Percentiles rank a stretch among this genome's conserved stretches.
Conservation (phyloP, 2,113 vertebrate species). For the Pangasianodon hypophthalmus region DNA sequence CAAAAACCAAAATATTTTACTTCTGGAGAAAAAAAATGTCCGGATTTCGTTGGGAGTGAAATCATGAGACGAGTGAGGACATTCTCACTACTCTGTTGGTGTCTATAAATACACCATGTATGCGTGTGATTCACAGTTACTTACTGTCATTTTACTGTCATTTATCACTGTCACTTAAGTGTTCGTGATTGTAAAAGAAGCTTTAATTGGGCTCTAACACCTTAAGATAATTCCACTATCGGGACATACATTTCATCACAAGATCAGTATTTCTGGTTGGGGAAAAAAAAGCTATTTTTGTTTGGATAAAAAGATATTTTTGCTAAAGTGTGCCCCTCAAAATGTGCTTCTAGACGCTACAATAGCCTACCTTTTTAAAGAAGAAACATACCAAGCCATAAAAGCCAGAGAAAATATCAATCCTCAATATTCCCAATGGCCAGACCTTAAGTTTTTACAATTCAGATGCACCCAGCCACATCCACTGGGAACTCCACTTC, state of each 20-base stretch:
- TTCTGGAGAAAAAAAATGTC: background rate
- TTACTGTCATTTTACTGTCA: background rate
- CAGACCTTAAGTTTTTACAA: background rate
- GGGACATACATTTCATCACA: background rate
- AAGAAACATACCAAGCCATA: background rate
- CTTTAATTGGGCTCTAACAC: background rate
- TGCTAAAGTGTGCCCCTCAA: background rate
- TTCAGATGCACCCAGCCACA: background rate
- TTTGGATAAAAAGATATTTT: background rate
- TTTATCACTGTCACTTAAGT: slow-evolving; percentile 20
- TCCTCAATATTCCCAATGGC: background rate
- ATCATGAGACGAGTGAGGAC: background rate
- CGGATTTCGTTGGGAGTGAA: background rate
- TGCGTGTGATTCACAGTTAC: background rate
- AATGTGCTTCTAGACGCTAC: background rate
- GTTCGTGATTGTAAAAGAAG: slow-evolving; percentile 17
- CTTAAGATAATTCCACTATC: background rate
- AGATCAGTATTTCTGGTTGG: background rate
- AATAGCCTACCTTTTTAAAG: background rate
- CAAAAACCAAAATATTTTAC: slow-evolving; percentile 25
- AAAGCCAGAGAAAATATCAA: background rate
- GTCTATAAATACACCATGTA: slow-evolving; percentile 26
- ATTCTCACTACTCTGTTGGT: background rate
- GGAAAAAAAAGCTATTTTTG: too few relatives aligned
- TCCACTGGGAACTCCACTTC: background rate